Evolutionary conservation across 30 jellyfish, hydroid and myxozoan species (phyloP).

Genomic region (Calvadosia cruxmelitensis): DNA sequence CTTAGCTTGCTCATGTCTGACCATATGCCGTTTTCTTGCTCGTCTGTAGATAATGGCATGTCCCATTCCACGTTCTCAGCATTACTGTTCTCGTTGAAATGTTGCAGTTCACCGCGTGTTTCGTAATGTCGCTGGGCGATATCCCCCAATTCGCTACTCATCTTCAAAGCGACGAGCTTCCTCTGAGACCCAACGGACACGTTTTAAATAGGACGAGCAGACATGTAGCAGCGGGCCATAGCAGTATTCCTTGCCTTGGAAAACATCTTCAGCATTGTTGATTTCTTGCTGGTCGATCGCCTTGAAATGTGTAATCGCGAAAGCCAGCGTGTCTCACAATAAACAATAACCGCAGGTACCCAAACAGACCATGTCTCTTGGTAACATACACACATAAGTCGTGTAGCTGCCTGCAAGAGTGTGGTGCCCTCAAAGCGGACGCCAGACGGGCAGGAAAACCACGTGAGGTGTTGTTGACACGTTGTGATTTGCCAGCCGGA

Average conservation of each 20-base stretch:
- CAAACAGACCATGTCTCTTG: not conserved
- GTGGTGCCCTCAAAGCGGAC: not conserved
- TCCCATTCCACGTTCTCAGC: conserved; percentile 83
- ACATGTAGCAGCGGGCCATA: too few species aligned
- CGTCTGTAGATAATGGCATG: conserved; percentile 40
- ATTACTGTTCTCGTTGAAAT: conserved; percentile 32
- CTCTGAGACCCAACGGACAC: too few species aligned
- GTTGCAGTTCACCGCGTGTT: not conserved
- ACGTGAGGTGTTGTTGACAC: not conserved
- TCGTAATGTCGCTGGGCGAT: not conserved
- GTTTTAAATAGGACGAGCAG: too few species aligned
- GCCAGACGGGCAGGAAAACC: not conserved
- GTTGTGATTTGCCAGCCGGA: not conserved
- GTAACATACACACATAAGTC: not conserved
- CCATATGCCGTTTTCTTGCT: conserved; percentile 27
- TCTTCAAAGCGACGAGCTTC: not conserved
- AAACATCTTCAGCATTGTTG: not conserved
- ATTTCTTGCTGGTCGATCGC: not conserved
- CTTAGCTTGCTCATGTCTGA: conserved; percentile 66
- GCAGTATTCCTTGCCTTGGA: too few species aligned
- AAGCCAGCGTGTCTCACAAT: not conserved
- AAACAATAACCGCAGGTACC: not conserved
- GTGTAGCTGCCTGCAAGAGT: not conserved
- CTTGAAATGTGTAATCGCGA: not conserved
- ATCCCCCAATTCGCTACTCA: not conserved